Base-by-base conservation (phyloP, 2,113 vertebrate genomes). In the Gnathonemus echidnorhynchus region DNA sequence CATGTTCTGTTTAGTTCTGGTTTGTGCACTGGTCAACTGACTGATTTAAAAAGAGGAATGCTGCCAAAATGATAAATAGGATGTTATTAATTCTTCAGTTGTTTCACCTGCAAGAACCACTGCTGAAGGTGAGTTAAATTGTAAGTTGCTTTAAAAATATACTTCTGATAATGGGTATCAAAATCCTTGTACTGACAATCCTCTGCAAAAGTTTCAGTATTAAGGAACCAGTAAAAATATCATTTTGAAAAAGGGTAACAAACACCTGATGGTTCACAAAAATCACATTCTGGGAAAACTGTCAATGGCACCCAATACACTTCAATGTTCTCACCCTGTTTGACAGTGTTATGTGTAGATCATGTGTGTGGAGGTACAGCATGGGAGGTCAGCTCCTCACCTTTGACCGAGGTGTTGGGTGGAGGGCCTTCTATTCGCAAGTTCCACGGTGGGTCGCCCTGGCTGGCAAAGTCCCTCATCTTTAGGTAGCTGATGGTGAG, bases 401-500 rank as follows among this genome's bases (percentile, higher is more conserved):
- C 98, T 99, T 99, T 99, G 56, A 99, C 98, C 80, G 98, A 99
- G 83, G 98, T 99, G 95, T 99, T 99, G 50, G 98, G 98, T n/a
- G 98, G 98, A 89, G 98, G 98, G 88, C 97, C 98, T 96, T 99
- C 98, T 92, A 98, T 97, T 91, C 97, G 96, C 95, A 99, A 94
- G 96, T 99, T 99, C 98, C 98, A 99, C 0, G 98, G 98, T 88
- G 98, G 98, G 95, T 99, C 98, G 0, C 98, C 98, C 93, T 98
- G 98, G 95, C 98, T 99, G 95, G 98, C 97, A 92, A 99, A 99
- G 97, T 99, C 98, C 93, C 98, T 97, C 98, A 99, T 99, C 96
- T 99, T 99, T 95, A 99, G 97, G 95, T 99, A 99, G 95, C 98
- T 99, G 96, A 99, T 99, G 95, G 98, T 99, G 93, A 99, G 97